Conservation (phyloP, 2,797 vertebrate genomes). For the Gymnocypris eckloni region DNA sequence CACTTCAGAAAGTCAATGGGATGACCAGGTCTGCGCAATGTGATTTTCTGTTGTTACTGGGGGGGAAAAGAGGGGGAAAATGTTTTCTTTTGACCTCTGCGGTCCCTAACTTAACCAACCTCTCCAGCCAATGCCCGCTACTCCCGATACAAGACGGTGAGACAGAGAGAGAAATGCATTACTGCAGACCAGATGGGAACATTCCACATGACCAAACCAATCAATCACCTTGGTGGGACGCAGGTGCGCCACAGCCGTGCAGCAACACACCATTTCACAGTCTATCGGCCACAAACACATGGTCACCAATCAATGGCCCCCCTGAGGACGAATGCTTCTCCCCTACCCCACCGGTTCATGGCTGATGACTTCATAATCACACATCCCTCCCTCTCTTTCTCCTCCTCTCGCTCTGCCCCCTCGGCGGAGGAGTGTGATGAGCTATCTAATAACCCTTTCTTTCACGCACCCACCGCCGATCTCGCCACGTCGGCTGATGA, state of each 20-base stretch:
- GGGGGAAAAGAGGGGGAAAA: slow-evolving; percentile 15
- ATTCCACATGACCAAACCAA: slow-evolving; percentile 99
- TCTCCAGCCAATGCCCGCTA: slow-evolving; percentile 82
- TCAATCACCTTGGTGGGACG: slow-evolving; percentile 99
- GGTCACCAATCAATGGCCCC: slow-evolving; percentile 99
- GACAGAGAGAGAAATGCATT: slow-evolving; percentile 82
- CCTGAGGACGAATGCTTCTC: slow-evolving; percentile 90
- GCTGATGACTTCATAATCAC: slow-evolving; percentile 99
- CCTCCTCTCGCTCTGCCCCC: slow-evolving; percentile 12
- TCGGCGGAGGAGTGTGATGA: slow-evolving; percentile 86
- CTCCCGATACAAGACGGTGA: slow-evolving; percentile 72
- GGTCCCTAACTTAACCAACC: slow-evolving; percentile 76
- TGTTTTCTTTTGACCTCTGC: slow-evolving; percentile 51
- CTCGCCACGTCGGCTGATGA: background rate
- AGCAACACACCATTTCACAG: slow-evolving; percentile 99
- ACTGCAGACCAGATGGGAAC: slow-evolving; percentile 99
- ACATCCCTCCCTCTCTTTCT: slow-evolving; percentile 82
- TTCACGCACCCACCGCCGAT: slow-evolving; percentile 76
- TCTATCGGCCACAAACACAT: slow-evolving; percentile 99
- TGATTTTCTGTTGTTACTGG: slow-evolving; percentile 67
- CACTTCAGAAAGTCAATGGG: slow-evolving; percentile 44
- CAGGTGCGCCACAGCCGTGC: slow-evolving; percentile 99
- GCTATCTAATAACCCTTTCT: slow-evolving; percentile 90
- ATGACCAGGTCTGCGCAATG: slow-evolving; percentile 63
- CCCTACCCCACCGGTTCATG: slow-evolving; percentile 92